Evolutionary conservation across 2,888 invertebrate genomes (phyloP).

Genomic region (Leptodirus hochenwartii): DNA sequence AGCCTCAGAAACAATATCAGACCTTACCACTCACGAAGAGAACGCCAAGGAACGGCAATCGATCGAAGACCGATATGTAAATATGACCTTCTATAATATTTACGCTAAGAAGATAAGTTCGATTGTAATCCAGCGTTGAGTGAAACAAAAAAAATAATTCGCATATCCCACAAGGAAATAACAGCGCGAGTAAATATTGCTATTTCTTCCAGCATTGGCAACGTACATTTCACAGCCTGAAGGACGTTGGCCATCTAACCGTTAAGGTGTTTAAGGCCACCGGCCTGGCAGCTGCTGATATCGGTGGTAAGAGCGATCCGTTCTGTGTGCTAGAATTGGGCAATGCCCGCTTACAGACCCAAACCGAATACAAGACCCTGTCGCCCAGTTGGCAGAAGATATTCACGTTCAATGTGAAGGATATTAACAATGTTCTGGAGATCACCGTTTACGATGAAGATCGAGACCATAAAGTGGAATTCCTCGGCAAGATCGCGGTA

Average conservation of each 20-base stretch:
- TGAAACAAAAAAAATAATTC: not conserved
- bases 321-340: slow-evolving; percentile 94
- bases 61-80: slow-evolving; percentile 50
- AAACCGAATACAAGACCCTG: slow-evolving; percentile 96
- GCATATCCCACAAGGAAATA: not conserved
- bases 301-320: slow-evolving; percentile 96
- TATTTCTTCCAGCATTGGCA: slow-evolving; percentile 39
- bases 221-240: slow-evolving; percentile 48
- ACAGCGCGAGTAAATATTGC: not conserved
- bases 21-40: slow-evolving; percentile 69
- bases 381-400: slow-evolving; percentile 97
- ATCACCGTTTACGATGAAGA: slow-evolving; percentile 96
- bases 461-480: slow-evolving; percentile 94
- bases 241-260: slow-evolving; percentile 85
- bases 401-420: slow-evolving; percentile 93
- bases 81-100: slow-evolving; percentile 19
- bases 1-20: slow-evolving; percentile 82
- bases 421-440: slow-evolving; percentile 86
- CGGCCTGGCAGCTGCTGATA: slow-evolving; percentile 86
- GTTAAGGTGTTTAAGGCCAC: slow-evolving; percentile 77
- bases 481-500: slow-evolving; percentile 65
- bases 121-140: not conserved
- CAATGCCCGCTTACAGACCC: slow-evolving; percentile 88
- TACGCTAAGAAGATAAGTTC: not conserved
- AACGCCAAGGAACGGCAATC: slow-evolving; percentile 50